Conservation (phyloP, 2,888 invertebrate genomes). For the Drosophila rellima region DNA sequence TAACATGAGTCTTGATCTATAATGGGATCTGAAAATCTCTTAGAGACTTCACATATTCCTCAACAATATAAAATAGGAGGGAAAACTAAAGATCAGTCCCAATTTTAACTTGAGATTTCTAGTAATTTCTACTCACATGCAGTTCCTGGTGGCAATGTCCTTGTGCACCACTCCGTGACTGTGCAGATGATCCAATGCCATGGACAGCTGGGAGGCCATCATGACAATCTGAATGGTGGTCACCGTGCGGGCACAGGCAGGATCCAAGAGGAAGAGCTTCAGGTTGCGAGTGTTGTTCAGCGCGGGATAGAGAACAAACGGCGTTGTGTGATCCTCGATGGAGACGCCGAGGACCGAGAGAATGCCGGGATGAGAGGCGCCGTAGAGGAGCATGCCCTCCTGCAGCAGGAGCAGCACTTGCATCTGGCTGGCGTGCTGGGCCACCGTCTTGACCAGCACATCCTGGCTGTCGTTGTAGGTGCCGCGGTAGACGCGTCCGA, state of each 20-base stretch:
- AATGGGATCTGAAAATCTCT: too few relatives aligned
- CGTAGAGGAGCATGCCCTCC: conserved; percentile 89
- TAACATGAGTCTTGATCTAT: too few relatives aligned
- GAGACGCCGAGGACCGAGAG: conserved; percentile 95
- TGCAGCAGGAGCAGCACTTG: conserved; percentile 95
- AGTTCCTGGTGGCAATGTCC: conserved; percentile 96
- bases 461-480: conserved; percentile 91
- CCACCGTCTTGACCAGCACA: conserved; percentile 95
- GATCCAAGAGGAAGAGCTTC: conserved; percentile 84
- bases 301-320: conserved; percentile 92
- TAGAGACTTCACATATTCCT: too few relatives aligned
- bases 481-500: conserved; percentile 94
- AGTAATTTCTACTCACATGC: conserved; percentile 89
- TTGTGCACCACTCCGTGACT: conserved; percentile 94
- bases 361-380: conserved; percentile 90
- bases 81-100: background rate
- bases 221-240: conserved; percentile 93
- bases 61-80: background rate
- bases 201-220: conserved; percentile 93
- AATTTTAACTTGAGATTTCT: background rate
- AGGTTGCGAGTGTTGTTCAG: conserved; percentile 87
- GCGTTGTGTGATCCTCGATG: conserved; percentile 95
- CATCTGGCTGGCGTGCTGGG: conserved; percentile 94
- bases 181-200: conserved; percentile 95
- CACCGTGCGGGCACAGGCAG: conserved; percentile 83